phyloP scores from a whole-genome alignment of 37 sponge, comb jelly and placozoan genomes.

The Cliona cf. orientalis region DNA sequence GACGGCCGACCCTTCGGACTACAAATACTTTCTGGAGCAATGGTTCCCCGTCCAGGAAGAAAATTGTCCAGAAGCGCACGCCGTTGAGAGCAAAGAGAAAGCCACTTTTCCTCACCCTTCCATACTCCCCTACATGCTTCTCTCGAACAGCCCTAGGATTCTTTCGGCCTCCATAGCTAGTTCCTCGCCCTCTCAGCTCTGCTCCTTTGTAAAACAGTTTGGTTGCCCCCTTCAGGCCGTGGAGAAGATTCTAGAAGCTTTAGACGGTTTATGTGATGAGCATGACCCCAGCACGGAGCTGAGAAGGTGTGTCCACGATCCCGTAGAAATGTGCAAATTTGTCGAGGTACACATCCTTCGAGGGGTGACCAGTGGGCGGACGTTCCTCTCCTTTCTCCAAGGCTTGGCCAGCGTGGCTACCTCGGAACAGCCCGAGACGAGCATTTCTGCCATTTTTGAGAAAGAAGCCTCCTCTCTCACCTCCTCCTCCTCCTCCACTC shows the following conservation, averaged over 20 bases:
- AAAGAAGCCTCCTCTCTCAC: not conserved
- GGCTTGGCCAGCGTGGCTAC: constrained; percentile 7
- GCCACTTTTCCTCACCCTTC: constrained; percentile 11
- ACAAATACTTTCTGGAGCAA: constrained; percentile 22
- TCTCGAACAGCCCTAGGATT: not conserved
- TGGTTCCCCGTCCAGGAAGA: constrained; percentile 23
- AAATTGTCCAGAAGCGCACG: constrained; percentile 31
- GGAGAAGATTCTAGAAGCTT: constrained; percentile 14
- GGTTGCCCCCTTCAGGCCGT: constrained; percentile 41
- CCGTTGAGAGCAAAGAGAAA: constrained; percentile 24
- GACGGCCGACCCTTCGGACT: constrained; percentile 9
- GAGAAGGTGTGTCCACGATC: not conserved
- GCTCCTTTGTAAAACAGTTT: constrained; percentile 53
- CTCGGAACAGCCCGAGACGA: not conserved
- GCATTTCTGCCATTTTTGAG: not conserved
- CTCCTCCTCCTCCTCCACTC: too few relatives aligned
- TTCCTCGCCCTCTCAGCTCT: constrained; percentile 19
- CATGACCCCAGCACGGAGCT: not conserved
- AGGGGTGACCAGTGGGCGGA: constrained; percentile 3
- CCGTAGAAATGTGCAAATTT: not conserved
- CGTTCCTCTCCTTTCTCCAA: constrained; percentile 31
- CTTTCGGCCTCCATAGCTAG: not conserved
- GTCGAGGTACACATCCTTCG: constrained; percentile 33
- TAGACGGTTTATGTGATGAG: constrained; percentile 19
- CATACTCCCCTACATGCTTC: constrained; percentile 12